Base-by-base conservation (phyloP, 2,888 invertebrate genomes). In the Asteroscopus sphinx region DNA sequence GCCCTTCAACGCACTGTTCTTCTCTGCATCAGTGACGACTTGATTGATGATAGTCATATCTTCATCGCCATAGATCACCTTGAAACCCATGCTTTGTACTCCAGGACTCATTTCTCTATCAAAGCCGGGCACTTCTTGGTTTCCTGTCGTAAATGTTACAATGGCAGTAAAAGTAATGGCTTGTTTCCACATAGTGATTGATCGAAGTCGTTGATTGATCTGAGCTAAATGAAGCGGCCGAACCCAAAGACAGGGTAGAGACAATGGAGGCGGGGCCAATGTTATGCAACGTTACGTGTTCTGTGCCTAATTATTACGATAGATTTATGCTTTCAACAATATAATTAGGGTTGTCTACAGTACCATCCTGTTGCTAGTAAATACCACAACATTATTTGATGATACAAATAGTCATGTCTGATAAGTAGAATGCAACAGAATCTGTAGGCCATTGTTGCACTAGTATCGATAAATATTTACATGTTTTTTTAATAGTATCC, bases 1-100 rank as follows among this genome's bases (percentile, higher is more conserved):
- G n/a, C 68, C 80, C 59, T 87, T 88, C 60, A 86, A 40, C 4
- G 68, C 67, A 1, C 73, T 66, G 28, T 63, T 61, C 55, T 87
- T 89, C 56, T 92, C 92, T 5, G 76, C 68, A 12, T 89, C 83
- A 3, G 70, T 72, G 0, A 90, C 83, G 1, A 89, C 89, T 51
- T 92, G 80, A 63, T 93, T 93, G 3, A 91, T 68, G 0, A 89
- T 48, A 1, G 80, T 77, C 56, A 91, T 47, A 35, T 92, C 89
- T 73, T 92, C 88, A 56, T 92, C 90, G 0, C 90, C 91, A 46
- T 91, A 92, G 1, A 92, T 61, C 0, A 92, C 64, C 52, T 81
- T 87, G 25, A 81, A 88, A 0, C 89, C 89, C 13, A 79, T 15
- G 60, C 90, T 91, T 3, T 64, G 77, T 0, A 88, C 87, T 2